Evolutionary conservation across 37 sponge, comb jelly and placozoan species (phyloP).

Genomic region (Eunapius fragilis): DNA sequence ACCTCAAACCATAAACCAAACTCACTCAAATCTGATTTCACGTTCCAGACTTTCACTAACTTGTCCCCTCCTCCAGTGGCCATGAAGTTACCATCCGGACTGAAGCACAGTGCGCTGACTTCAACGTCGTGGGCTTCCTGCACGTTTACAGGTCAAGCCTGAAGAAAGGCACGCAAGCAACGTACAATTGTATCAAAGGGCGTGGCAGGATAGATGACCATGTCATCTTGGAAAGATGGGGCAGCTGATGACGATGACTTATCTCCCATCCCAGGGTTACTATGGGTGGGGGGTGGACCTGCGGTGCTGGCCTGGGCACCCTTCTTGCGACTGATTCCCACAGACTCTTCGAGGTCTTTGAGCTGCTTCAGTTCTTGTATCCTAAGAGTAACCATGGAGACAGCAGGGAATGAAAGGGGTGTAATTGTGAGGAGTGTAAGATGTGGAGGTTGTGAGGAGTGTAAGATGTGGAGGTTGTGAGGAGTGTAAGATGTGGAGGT

Average conservation of each 20-base stretch:
- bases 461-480: no score
- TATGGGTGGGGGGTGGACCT: no score
- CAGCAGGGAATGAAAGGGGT: no score
- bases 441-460: no score
- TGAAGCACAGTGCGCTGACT: conserved; percentile 87
- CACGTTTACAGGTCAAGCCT: no score
- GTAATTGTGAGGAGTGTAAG: no score
- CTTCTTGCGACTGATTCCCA: neutral
- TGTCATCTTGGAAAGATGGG: neutral
- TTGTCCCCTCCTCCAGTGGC: conserved; percentile 98
- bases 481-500: no score
- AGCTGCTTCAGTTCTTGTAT: conserved; percentile 37
- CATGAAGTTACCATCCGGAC: conserved; percentile 70
- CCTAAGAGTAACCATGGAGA: no score
- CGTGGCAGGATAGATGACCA: conserved; percentile 39
- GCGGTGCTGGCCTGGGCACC: no score
- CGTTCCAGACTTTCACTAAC: conserved; percentile 85
- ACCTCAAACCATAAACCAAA: neutral
- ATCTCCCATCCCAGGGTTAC: no score
- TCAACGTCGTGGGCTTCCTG: conserved; percentile 94
- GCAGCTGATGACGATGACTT: no score
- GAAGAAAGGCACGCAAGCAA: neutral
- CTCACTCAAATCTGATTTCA: conserved; percentile 29
- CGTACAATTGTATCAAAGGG: conserved; percentile 31
- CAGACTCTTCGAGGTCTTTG: conserved; percentile 42